Conservation (phyloP, 2,797 vertebrate species). For the Pseudomugil tenellus region DNA sequence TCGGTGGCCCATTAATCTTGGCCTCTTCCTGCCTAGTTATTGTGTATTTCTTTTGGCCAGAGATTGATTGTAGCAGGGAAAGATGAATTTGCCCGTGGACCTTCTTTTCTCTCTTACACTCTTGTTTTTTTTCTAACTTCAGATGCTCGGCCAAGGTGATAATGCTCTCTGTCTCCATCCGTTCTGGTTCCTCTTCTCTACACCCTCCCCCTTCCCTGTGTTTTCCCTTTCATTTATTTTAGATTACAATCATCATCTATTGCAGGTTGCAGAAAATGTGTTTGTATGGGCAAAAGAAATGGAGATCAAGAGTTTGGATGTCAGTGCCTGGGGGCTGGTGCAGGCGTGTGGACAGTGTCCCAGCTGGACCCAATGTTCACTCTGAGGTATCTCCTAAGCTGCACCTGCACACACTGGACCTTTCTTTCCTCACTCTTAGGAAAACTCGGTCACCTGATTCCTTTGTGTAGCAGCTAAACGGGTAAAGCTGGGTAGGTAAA, state of each 20-base stretch:
- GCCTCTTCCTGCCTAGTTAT: constrained; percentile 97
- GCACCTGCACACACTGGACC: neutral
- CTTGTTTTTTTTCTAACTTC: constrained; percentile 76
- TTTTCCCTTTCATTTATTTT: constrained; percentile 88
- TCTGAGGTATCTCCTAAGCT: constrained; percentile 9
- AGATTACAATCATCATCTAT: constrained; percentile 88
- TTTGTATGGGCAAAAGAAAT: constrained; percentile 64
- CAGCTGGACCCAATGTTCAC: constrained; percentile 48
- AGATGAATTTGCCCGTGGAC: constrained; percentile 97
- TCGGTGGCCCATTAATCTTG: constrained; percentile 97
- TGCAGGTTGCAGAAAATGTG: constrained; percentile 59
- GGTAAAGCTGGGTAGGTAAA: neutral
- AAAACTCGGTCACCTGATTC: neutral
- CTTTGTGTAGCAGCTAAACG: constrained; percentile 6
- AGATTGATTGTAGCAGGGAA: constrained; percentile 97
- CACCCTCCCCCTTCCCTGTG: constrained; percentile 11
- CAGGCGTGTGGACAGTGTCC: constrained; percentile 45
- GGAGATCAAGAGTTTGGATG: constrained; percentile 55
- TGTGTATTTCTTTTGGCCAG: constrained; percentile 98
- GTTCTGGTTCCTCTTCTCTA: constrained; percentile 19
- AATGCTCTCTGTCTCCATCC: constrained; percentile 81
- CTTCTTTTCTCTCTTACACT: constrained; percentile 82
- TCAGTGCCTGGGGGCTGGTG: constrained; percentile 50
- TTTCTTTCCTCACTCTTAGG: neutral
- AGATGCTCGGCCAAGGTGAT: constrained; percentile 94